Evolutionary conservation across 2,113 vertebrate genomes (phyloP).

Genomic region (Crotalus tigris): DNA sequence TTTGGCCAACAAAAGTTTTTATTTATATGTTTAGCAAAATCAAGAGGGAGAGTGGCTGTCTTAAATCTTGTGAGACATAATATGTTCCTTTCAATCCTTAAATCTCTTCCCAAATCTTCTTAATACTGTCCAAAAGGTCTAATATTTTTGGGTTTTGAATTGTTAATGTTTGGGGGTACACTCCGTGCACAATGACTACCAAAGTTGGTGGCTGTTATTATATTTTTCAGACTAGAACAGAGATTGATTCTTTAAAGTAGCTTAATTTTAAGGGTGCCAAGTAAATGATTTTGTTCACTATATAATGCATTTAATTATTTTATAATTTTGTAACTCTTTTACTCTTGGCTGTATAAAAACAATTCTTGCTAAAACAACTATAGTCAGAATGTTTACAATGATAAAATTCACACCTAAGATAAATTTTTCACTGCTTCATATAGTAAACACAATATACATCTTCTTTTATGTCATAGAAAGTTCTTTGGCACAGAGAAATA

Average conservation of each 20-base stretch:
- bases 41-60: neutral
- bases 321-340: neutral
- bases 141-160: neutral
- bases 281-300: neutral
- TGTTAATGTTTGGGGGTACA: neutral
- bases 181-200: neutral
- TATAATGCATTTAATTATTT: neutral
- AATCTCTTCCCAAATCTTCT: neutral
- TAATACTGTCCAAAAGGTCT: neutral
- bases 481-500: neutral
- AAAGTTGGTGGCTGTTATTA: neutral
- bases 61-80: neutral
- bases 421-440: neutral
- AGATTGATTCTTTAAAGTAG: neutral
- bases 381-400: neutral
- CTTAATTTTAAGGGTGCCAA: slow-evolving; percentile 20
- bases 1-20: neutral
- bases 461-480: neutral
- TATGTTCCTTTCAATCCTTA: neutral
- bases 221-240: neutral
- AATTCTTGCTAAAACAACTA: neutral
- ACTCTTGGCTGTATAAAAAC: neutral
- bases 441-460: slow-evolving; percentile 3
- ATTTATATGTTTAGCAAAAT: neutral
- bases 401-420: neutral